Evolutionary conservation across 2,113 vertebrate genomes (phyloP), one percentile per base, ranked within the genome.

Genomic region (Ameiurus melas): DNA sequence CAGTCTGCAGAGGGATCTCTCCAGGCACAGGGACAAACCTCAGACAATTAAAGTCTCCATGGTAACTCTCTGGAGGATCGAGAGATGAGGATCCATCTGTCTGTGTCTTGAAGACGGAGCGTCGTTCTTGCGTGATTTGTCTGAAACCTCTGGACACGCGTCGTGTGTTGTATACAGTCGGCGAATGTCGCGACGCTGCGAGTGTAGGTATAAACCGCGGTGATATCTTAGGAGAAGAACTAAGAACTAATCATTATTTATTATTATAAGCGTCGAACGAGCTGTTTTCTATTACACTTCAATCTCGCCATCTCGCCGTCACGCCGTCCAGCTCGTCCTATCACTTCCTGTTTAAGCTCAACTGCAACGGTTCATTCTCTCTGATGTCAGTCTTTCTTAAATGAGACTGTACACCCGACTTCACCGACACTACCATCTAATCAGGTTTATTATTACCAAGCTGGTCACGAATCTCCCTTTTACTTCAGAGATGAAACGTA

Each of bases 31-130:
- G 30, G 30, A 17, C 33, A 70, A 70, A 66, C 55, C 8, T 66
- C 66, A 16, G 16, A 33, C 30, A 33, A n/a, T n/a, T n/a, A n/a
- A n/a, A 6, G 25, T 82, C 47, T 75, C 86, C 86, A 87, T 87
- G 86, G 86, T 73, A 87, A 87, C 86, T 71, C 33, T 33, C 51
- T 58, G 33, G 62, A 82, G 51, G 79, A n/a, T 33, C 77, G 25
- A 33, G 47, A 70, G 66, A 27, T 51, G 7, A 19, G 19, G 8
- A 36, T 47, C 43, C 33, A 4, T 77, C 36, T 77, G 39, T 77
- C 39, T 77, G 39, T 9, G 19, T 75, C 36, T 25, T 10, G 19
- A 39, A 19, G 70, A 43, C 20, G n/a, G 7, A 39, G 70, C 43
- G 68, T 7, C n/a, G 27, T 3, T 66, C 27, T n/a, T 66, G n/a